Evolutionary conservation across 2,113 vertebrate species (phyloP).

Genomic region (Neopipo cinnamomea): DNA sequence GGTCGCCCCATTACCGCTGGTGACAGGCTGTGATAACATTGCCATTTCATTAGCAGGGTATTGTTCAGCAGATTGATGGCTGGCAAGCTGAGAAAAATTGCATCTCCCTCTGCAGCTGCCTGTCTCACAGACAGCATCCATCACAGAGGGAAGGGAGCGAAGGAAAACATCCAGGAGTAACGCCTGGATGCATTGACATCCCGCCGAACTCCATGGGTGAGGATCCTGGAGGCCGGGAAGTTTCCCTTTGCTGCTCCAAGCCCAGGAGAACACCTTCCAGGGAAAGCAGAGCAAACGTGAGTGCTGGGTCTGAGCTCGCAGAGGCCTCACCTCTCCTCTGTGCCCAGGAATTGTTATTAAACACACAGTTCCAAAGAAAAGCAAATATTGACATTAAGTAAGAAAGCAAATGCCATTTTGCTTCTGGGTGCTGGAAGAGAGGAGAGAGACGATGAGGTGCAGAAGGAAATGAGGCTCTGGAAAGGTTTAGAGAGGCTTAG

Average conservation of each 20-base stretch:
- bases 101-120: constrained; percentile 47
- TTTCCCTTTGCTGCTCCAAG: neutral
- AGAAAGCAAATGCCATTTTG: constrained; percentile 38
- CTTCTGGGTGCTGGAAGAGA: neutral
- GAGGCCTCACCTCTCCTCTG: neutral
- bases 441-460: neutral
- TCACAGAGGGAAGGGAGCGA: neutral
- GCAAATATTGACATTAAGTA: constrained; percentile 20
- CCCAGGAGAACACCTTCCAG: neutral
- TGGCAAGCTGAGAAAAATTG: constrained; percentile 50
- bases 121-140: constrained; percentile 24
- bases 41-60: constrained; percentile 45
- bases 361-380: constrained; percentile 15
- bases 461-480: neutral
- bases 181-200: neutral
- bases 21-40: constrained; percentile 36
- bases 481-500: neutral
- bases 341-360: neutral
- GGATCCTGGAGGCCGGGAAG: neutral
- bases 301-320: neutral
- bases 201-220: accelerated
- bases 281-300: neutral
- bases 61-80: constrained; percentile 58
- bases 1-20: neutral
- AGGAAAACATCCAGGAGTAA: neutral